A percentile compares a stretch with the other conserved stretches of the same genome.
phyloP scores from a whole-genome alignment of 2,888 invertebrate genomes.

The Emmelina monodactyla region DNA sequence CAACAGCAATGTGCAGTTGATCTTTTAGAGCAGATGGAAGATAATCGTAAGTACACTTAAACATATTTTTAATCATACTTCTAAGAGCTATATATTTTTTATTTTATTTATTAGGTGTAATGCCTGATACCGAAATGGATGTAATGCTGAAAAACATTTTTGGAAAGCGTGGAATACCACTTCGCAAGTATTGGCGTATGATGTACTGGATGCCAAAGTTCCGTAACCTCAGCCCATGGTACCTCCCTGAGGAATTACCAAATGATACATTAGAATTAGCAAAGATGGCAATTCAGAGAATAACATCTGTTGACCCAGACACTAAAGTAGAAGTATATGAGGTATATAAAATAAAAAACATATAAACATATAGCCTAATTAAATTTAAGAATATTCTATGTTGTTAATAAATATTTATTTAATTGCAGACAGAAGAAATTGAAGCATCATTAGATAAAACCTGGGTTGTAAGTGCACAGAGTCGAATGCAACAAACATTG shows the following conservation, averaged over 20 bases:
- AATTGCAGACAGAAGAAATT: slow-evolving; percentile 71
- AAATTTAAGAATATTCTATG: not conserved
- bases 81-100: not conserved
- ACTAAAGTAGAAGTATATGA: slow-evolving; percentile 71
- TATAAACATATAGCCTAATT: no score
- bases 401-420: slow-evolving; percentile 9
- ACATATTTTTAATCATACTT: not conserved
- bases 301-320: slow-evolving; percentile 82
- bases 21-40: slow-evolving; percentile 94
- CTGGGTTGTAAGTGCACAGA: slow-evolving; percentile 91
- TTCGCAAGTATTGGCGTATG: slow-evolving; percentile 81
- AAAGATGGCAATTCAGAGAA: slow-evolving; percentile 81
- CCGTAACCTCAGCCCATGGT: slow-evolving; percentile 88
- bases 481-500: slow-evolving; percentile 75
- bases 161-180: slow-evolving; percentile 76
- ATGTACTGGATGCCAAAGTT: slow-evolving; percentile 96
- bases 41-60: slow-evolving; percentile 67
- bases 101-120: slow-evolving; percentile 69
- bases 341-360: no score
- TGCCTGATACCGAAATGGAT: slow-evolving; percentile 91
- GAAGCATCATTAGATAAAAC: slow-evolving; percentile 84
- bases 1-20: slow-evolving; percentile 95
- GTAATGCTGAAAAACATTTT: slow-evolving; percentile 83
- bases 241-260: slow-evolving; percentile 79
- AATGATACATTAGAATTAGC: slow-evolving; percentile 80